These are phyloP conservation scores for Halichoeres trimaculatus DNA, from an alignment of 2,113 vertebrate species.

Conservation along the genomic window DNA sequence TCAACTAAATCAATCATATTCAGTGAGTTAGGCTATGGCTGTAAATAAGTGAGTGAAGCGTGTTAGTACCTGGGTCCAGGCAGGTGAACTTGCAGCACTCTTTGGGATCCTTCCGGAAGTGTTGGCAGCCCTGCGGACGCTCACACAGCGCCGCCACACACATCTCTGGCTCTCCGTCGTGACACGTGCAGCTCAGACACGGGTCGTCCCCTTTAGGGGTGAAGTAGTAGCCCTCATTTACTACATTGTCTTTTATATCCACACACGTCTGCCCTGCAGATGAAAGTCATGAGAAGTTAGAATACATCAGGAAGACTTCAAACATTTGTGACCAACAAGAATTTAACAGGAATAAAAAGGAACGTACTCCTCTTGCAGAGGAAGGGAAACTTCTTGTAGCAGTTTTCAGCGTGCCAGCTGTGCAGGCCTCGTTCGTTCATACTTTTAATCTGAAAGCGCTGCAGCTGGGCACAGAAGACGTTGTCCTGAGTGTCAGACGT, in stretches of 20 bases:
- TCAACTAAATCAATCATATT: too few species aligned
- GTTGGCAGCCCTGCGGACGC: constrained; percentile 94
- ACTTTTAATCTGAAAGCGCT: constrained; percentile 90
- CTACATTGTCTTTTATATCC: constrained; percentile 98
- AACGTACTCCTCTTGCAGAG: constrained; percentile 96
- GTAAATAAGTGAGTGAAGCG: not conserved
- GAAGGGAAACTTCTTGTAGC: constrained; percentile 94
- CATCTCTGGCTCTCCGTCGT: constrained; percentile 96
- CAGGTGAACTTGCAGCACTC: constrained; percentile 99
- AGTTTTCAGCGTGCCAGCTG: constrained; percentile 97
- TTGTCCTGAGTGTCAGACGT: constrained; percentile 88
- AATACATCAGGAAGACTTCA: not conserved
- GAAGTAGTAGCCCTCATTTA: constrained; percentile 97
- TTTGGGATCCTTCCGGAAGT: constrained; percentile 96
- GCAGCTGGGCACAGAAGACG: constrained; percentile 94
- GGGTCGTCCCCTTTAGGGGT: constrained; percentile 98
- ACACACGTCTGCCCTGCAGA: constrained; percentile 94
- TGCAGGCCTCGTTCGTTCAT: constrained; percentile 92
- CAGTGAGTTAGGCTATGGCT: too few species aligned
- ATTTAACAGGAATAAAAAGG: not conserved
- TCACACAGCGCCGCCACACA: constrained; percentile 96
- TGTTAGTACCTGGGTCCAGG: constrained; percentile 90
- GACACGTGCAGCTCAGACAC: constrained; percentile 97
- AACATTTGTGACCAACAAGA: not conserved
- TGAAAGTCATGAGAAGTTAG: not conserved